These are phyloP conservation scores for Panagrolaimus sp. DNA, from an alignment of 1,140 invertebrate genomes.

Conservation along the genomic window DNA sequence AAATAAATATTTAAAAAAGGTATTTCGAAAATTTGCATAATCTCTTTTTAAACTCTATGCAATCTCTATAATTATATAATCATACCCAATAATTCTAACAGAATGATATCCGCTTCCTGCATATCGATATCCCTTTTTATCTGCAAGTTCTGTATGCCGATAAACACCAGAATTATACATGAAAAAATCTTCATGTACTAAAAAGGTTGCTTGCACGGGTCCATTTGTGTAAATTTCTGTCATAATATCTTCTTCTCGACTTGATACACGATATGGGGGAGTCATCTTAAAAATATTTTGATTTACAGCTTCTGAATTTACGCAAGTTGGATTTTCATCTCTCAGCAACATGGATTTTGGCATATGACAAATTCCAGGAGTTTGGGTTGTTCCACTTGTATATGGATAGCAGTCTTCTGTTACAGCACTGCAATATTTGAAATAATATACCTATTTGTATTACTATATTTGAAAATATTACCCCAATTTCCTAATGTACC, in stretches of 20 bases:
- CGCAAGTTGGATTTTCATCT: slow-evolving; percentile 58
- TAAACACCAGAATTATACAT: slow-evolving; percentile 78
- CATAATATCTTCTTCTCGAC: slow-evolving; percentile 74
- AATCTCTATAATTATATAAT: not conserved
- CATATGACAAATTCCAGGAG: slow-evolving; percentile 61
- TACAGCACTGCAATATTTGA: slow-evolving; percentile 46
- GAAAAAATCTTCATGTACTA: slow-evolving; percentile 82
- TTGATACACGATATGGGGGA: slow-evolving; percentile 72
- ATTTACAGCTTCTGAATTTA: slow-evolving; percentile 46
- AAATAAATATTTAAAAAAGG: too few species aligned
- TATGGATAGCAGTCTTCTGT: slow-evolving; percentile 63
- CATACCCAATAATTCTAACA: slow-evolving; percentile 74
- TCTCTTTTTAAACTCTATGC: not conserved
- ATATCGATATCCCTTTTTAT: slow-evolving; percentile 51
- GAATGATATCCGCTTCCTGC: slow-evolving; percentile 73
- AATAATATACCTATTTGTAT: too few species aligned
- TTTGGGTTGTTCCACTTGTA: slow-evolving; percentile 62
- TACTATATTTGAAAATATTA: slow-evolving; percentile 57
- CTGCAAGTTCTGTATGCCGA: slow-evolving; percentile 64
- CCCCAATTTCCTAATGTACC: slow-evolving; percentile 75
- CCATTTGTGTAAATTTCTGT: slow-evolving; percentile 80
- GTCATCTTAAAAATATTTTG: slow-evolving; percentile 66
- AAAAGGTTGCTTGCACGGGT: slow-evolving; percentile 87
- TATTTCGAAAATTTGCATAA: not conserved
- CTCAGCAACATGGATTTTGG: slow-evolving; percentile 25